These are phyloP conservation scores for Macquaria ambigua DNA, from an alignment of 2,113 vertebrate genomes.

Conservation along the genomic window DNA sequence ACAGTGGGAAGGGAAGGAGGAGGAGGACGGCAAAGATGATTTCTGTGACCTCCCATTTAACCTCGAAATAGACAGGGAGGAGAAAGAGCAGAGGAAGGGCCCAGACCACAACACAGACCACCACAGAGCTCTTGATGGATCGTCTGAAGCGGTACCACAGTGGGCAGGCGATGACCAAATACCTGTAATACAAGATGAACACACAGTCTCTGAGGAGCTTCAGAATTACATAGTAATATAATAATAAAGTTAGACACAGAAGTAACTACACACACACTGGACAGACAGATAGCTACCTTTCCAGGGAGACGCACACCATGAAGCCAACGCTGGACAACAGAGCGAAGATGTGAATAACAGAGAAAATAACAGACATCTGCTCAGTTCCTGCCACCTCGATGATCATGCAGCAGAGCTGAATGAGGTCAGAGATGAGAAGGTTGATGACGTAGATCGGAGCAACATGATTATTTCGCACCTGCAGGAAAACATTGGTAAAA, in stretches of 20 bases:
- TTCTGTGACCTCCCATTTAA: fast-evolving
- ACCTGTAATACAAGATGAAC: conserved; percentile 15
- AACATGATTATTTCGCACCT: conserved; percentile 1
- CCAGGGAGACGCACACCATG: conserved; percentile 27
- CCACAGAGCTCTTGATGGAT: neutral
- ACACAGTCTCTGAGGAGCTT: neutral
- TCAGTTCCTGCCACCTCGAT: no score
- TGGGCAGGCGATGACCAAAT: conserved; percentile 5
- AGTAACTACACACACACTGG: neutral
- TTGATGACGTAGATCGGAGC: neutral
- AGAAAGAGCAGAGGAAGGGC: neutral
- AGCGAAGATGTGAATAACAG: fast-evolving
- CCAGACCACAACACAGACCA: conserved; percentile 17
- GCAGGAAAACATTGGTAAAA: neutral
- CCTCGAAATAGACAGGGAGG: fast-evolving
- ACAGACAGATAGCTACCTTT: conserved; percentile 28
- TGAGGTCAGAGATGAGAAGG: conserved; percentile 21
- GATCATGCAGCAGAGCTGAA: conserved; percentile 26
- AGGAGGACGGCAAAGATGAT: neutral
- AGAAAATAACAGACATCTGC: no score
- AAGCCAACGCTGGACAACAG: neutral
- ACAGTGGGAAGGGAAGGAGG: conserved; percentile 16
- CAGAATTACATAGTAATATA: neutral
- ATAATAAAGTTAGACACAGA: neutral
- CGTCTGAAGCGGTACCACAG: conserved; percentile 15